Percentiles rank a stretch among this genome's conserved stretches.
These are phyloP conservation scores for Eupeodes luniger DNA, from an alignment of 2,888 invertebrate genomes.

Conservation along the genomic window DNA sequence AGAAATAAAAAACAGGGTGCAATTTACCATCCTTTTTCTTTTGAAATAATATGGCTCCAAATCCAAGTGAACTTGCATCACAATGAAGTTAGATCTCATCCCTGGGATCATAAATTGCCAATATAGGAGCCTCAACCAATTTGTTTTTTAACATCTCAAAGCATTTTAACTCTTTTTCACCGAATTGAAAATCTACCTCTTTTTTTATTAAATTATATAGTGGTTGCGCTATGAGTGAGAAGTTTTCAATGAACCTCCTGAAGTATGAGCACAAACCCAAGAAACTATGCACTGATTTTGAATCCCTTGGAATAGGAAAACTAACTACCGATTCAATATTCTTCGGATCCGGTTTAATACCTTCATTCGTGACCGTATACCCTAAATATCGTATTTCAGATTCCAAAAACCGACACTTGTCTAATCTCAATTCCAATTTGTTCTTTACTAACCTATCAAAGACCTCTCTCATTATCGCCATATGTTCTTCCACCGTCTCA, in stretches of 20 bases:
- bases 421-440: too few species aligned
- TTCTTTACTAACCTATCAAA: background rate
- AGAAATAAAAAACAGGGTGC: too few species aligned
- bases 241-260: slow-evolving; percentile 38
- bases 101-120: too few species aligned
- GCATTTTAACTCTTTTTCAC: too few species aligned
- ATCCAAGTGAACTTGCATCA: too few species aligned
- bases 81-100: too few species aligned
- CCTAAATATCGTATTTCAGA: too few species aligned
- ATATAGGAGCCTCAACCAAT: too few species aligned
- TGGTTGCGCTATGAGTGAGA: slow-evolving; percentile 48
- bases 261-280: slow-evolving; percentile 49
- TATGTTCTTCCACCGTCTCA: slow-evolving; percentile 16
- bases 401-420: too few species aligned
- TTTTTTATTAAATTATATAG: slow-evolving; percentile 37
- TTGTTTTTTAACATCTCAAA: too few species aligned
- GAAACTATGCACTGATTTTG: slow-evolving; percentile 45
- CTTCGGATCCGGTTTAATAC: slow-evolving; percentile 65
- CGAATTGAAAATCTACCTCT: background rate
- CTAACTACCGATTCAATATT: slow-evolving; percentile 65
- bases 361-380: slow-evolving; percentile 66
- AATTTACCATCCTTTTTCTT: too few species aligned
- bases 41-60: too few species aligned
- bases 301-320: slow-evolving; percentile 68
- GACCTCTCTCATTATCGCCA: slow-evolving; percentile 11